A percentile compares a stretch with the other conserved stretches of the same genome.
phyloP scores from a whole-genome alignment of 1,140 invertebrate genomes.

The Idris sp. region DNA sequence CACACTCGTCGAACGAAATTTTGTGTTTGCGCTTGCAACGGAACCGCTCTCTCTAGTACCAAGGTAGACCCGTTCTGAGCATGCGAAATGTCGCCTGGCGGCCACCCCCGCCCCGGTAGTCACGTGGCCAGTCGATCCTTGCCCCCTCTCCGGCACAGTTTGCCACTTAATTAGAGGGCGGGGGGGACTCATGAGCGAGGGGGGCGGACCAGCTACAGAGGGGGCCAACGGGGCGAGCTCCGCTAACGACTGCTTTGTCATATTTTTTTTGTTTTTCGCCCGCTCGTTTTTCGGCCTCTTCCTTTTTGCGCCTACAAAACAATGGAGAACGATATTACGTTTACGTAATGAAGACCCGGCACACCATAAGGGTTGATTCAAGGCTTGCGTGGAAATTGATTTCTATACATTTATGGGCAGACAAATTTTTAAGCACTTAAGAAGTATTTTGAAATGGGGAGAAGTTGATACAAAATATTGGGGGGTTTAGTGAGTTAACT shows the following conservation, averaged over 20 bases:
- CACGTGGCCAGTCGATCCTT: conserved; percentile 69
- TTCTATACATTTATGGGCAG: too few relatives aligned
- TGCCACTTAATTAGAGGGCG: conserved; percentile 59
- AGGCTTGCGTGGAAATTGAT: too few relatives aligned
- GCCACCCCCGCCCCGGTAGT: conserved; percentile 73
- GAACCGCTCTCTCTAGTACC: conserved; percentile 7
- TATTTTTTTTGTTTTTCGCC: conserved; percentile 31
- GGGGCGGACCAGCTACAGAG: conserved; percentile 14
- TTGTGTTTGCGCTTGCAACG: conserved; percentile 14
- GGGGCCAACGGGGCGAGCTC: background rate
- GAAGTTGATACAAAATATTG: too few relatives aligned
- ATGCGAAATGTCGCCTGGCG: conserved; percentile 74
- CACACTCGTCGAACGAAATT: conserved; percentile 24
- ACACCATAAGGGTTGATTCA: too few relatives aligned
- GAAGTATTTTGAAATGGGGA: too few relatives aligned
- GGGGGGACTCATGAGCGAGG: conserved; percentile 12
- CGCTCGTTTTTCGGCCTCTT: conserved; percentile 22
- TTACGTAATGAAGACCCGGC: too few relatives aligned
- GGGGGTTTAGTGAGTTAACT: too few relatives aligned
- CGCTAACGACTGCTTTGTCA: conserved; percentile 32
- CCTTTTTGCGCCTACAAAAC: too few relatives aligned
- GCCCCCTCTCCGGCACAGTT: conserved; percentile 14
- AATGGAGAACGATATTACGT: too few relatives aligned
- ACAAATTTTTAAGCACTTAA: too few relatives aligned
- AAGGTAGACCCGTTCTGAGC: conserved; percentile 68